Percentiles rank a stretch among this genome's conserved stretches.
Evolutionary conservation across 2,797 vertebrate species (phyloP).

Genomic region (Dendrocincla tyrannina): DNA sequence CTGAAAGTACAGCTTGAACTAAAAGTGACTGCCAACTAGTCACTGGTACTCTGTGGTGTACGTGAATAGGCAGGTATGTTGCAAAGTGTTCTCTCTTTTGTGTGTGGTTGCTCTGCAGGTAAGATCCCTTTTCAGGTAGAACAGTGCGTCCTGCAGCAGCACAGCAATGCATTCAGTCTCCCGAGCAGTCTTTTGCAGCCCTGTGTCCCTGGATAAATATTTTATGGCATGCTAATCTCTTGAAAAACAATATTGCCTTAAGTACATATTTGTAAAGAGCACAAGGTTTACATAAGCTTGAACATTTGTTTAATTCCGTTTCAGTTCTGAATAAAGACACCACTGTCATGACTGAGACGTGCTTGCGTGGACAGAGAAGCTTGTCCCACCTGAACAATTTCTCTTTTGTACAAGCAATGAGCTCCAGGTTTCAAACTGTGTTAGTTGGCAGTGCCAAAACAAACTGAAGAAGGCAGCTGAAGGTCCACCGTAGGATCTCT

Average conservation of each 20-base stretch:
- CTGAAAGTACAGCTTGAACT: not conserved
- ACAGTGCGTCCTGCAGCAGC: not conserved
- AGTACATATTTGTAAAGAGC: not conserved
- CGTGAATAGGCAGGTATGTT: not conserved
- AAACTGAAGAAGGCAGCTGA: not conserved
- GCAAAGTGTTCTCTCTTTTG: not conserved
- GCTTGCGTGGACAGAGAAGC: not conserved
- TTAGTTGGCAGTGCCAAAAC: not conserved
- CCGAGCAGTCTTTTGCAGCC: not conserved
- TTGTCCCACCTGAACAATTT: not conserved
- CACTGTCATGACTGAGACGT: not conserved
- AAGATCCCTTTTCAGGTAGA: not conserved
- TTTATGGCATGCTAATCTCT: not conserved
- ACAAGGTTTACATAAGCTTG: not conserved
- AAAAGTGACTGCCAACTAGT: not conserved
- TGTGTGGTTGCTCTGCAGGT: not conserved
- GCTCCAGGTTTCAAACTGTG: not conserved
- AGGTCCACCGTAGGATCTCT: not conserved
- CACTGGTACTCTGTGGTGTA: not conserved
- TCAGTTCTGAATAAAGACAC: not conserved
- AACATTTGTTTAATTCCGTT: not conserved
- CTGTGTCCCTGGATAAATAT: not conserved
- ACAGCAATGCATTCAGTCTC: not conserved
- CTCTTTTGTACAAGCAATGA: not conserved
- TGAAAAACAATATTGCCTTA: not conserved